These are phyloP conservation scores for Coregonus suidteri DNA, from an alignment of 2,797 vertebrate species.

Conservation along the genomic window DNA sequence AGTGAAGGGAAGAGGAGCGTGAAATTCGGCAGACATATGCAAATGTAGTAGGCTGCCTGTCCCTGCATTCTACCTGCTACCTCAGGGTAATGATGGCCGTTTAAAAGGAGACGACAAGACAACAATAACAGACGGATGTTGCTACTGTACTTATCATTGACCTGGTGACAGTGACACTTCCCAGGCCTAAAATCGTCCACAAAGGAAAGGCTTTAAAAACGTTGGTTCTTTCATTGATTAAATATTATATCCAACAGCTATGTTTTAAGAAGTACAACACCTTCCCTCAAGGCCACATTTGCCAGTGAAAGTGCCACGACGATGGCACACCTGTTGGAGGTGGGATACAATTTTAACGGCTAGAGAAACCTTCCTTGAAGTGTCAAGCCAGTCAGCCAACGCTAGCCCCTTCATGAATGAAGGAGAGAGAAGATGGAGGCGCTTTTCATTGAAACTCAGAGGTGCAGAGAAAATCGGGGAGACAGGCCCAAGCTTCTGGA, in stretches of 20 bases:
- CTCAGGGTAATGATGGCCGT: neutral
- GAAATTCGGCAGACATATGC: slow-evolving; percentile 58
- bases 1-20: slow-evolving; percentile 59
- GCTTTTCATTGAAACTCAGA: slow-evolving; percentile 69
- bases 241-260: neutral
- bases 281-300: neutral
- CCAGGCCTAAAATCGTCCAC: neutral
- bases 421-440: slow-evolving; percentile 34
- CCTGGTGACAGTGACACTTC: neutral
- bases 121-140: neutral
- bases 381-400: slow-evolving; percentile 57
- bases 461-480: slow-evolving; percentile 86
- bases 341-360: neutral
- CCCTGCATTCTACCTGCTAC: slow-evolving; percentile 24
- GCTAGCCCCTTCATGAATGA: slow-evolving; percentile 35
- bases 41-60: slow-evolving; percentile 46
- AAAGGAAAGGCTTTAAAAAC: neutral
- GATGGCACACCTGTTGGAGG: slow-evolving; percentile 43
- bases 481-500: slow-evolving; percentile 75
- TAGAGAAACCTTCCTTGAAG: slow-evolving; percentile 42
- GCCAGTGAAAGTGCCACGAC: too few relatives aligned
- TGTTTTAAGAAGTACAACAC: neutral
- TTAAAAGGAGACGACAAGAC: neutral
- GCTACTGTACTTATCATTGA: neutral
- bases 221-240: neutral